Percentiles rank a stretch among this genome's conserved stretches.
phyloP scores from a whole-genome alignment of 2,113 vertebrate genomes.

The Isichthys henryi region DNA sequence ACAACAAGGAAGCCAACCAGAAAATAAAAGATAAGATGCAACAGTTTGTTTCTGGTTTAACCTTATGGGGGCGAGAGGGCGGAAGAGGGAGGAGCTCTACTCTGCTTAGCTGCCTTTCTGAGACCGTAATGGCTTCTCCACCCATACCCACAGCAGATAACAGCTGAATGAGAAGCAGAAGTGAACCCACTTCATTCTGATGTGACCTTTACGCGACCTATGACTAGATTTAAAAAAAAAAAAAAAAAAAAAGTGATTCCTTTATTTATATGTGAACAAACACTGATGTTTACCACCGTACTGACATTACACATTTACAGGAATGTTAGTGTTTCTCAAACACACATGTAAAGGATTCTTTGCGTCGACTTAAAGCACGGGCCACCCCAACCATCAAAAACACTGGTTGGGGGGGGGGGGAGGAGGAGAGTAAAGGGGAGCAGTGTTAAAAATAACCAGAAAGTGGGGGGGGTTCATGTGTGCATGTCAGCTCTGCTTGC shows the following conservation, averaged over 20 bases:
- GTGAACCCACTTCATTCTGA: not conserved
- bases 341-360: not conserved
- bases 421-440: not conserved
- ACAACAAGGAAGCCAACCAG: constrained; percentile 22
- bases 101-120: not conserved
- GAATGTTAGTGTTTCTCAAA: not conserved
- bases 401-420: not conserved
- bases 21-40: constrained; percentile 26
- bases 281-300: not conserved
- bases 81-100: not conserved
- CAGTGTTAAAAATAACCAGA: not conserved
- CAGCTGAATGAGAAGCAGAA: not conserved
- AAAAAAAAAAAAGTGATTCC: not conserved
- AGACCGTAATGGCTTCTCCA: not conserved
- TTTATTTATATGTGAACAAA: not conserved
- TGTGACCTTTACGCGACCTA: not conserved
- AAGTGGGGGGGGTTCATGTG: not conserved
- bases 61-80: not conserved
- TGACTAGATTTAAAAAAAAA: not conserved
- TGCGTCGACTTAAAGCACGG: too few relatives aligned
- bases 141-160: constrained; percentile 1
- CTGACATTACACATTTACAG: not conserved
- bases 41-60: constrained; percentile 21
- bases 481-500: not conserved
- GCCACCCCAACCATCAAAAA: not conserved